These are phyloP conservation scores for Agriopis marginaria DNA, from an alignment of 2,888 invertebrate species.

Conservation along the genomic window DNA sequence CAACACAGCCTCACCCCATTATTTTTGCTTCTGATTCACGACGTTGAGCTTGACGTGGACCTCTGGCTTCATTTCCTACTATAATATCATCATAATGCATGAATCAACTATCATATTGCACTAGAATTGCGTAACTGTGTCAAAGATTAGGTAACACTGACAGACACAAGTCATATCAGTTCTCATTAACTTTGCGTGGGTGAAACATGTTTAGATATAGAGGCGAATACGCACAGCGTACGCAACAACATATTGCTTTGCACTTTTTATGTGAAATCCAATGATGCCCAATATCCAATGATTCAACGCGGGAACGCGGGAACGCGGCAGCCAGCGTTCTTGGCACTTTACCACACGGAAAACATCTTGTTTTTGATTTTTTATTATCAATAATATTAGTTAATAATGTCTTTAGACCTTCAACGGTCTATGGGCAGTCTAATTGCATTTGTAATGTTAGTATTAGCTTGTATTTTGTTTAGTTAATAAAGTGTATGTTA, in stretches of 20 bases:
- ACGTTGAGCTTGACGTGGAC: neutral
- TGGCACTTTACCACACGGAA: too few relatives aligned
- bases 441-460: too few relatives aligned
- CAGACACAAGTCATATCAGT: conserved; percentile 45
- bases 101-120: conserved; percentile 17
- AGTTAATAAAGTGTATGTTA: too few relatives aligned
- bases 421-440: too few relatives aligned
- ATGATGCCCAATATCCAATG: too few relatives aligned
- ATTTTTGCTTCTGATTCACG: neutral
- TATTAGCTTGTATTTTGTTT: too few relatives aligned
- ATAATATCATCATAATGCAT: neutral
- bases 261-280: too few relatives aligned
- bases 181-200: conserved; percentile 48
- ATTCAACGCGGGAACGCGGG: too few relatives aligned
- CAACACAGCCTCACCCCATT: neutral
- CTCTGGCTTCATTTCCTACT: neutral
- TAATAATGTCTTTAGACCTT: too few relatives aligned
- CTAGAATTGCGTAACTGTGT: conserved; percentile 31
- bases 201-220: conserved; percentile 2
- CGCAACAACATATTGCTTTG: neutral
- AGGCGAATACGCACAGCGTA: neutral
- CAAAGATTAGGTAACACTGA: conserved; percentile 36
- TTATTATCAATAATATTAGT: too few relatives aligned
- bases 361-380: too few relatives aligned
- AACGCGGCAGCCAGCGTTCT: too few relatives aligned